These are phyloP conservation scores for Seira ritae DNA, from an alignment of 2,888 invertebrate genomes.

Conservation along the genomic window DNA sequence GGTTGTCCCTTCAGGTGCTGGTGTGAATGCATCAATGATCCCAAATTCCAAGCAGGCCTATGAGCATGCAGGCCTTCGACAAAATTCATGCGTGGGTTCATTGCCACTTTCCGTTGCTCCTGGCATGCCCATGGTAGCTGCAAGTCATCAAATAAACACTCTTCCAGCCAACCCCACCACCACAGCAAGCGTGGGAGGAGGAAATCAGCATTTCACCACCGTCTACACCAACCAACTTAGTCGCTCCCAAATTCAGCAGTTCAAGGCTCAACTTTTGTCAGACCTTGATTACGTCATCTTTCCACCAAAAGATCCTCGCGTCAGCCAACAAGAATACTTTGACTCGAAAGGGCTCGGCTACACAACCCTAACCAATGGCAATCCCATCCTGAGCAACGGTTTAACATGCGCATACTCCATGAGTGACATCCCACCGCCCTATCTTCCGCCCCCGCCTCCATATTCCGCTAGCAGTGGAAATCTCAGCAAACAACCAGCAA, in stretches of 20 bases:
- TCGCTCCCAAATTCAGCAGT: constrained; percentile 88
- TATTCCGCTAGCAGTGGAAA: constrained; percentile 54
- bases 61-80: constrained; percentile 49
- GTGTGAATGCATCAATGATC: constrained; percentile 25
- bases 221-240: constrained; percentile 79
- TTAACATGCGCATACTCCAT: constrained; percentile 76
- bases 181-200: too few relatives aligned
- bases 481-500: constrained; percentile 18
- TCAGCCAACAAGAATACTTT: constrained; percentile 93
- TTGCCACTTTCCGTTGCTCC: constrained; percentile 36
- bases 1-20: constrained; percentile 18
- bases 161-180: constrained; percentile 42
- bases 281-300: constrained; percentile 95
- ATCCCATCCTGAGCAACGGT: constrained; percentile 81
- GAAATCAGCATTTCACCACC: constrained; percentile 68
- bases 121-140: constrained; percentile 38
- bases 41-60: not conserved
- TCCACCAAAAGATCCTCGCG: constrained; percentile 90
- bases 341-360: constrained; percentile 84
- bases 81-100: constrained; percentile 50
- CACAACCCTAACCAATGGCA: constrained; percentile 70
- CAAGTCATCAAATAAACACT: constrained; percentile 36
- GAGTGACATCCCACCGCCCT: constrained; percentile 76
- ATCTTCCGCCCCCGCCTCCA: constrained; percentile 64
- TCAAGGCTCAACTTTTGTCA: constrained; percentile 91